These are phyloP conservation scores for Mimas tiliae DNA, from an alignment of 2,888 invertebrate genomes.

Conservation along the genomic window DNA sequence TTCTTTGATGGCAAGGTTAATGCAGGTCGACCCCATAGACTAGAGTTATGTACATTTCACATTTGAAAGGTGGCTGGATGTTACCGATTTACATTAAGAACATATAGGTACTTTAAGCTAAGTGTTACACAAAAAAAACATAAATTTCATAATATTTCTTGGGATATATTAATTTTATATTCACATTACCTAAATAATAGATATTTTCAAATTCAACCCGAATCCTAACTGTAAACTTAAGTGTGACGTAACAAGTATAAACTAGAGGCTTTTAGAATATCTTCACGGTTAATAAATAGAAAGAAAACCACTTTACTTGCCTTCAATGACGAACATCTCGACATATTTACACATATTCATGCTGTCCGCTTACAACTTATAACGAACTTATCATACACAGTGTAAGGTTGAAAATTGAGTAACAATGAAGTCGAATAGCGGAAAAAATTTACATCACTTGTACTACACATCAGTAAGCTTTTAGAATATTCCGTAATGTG, in stretches of 20 bases:
- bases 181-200: too few species aligned
- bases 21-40: not conserved
- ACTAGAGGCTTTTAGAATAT: slow-evolving; percentile 6
- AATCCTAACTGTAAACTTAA: not conserved
- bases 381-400: not conserved
- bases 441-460: not conserved
- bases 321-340: not conserved
- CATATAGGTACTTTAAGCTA: too few species aligned
- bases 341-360: slow-evolving; percentile 26
- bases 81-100: too few species aligned
- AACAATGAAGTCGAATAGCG: not conserved
- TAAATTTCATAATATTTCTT: too few species aligned
- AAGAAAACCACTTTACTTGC: slow-evolving; percentile 42
- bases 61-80: too few species aligned
- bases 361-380: not conserved
- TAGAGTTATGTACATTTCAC: not conserved
- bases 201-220: not conserved
- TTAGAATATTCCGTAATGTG: slow-evolving; percentile 34
- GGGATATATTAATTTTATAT: too few species aligned
- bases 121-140: too few species aligned
- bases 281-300: slow-evolving; percentile 47
- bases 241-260: not conserved
- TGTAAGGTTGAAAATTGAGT: slow-evolving; percentile 26
- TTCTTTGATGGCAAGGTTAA: slow-evolving; percentile 8
- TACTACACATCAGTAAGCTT: slow-evolving; percentile 30